These are phyloP conservation scores for Arenaria interpres DNA, from an alignment of 2,113 vertebrate genomes.

Conservation along the genomic window DNA sequence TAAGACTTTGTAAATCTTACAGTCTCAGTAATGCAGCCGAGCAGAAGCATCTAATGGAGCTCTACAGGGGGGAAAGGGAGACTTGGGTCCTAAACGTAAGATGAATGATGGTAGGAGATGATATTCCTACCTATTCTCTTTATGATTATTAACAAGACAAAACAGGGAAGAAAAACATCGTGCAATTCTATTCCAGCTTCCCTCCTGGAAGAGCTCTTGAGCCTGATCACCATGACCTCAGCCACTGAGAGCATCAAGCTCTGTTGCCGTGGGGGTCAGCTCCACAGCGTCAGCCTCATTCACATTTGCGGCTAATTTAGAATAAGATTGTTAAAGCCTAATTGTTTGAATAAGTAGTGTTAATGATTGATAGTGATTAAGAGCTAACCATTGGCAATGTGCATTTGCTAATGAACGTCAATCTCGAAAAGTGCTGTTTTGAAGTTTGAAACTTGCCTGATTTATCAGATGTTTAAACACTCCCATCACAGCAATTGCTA, in stretches of 20 bases:
- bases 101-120: not conserved
- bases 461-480: conserved; percentile 4
- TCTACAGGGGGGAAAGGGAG: not conserved
- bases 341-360: not conserved
- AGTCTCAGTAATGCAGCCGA: not conserved
- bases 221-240: not conserved
- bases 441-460: not conserved
- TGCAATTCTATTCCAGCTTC: not conserved
- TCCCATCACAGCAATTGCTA: not conserved
- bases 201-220: not conserved
- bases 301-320: not conserved
- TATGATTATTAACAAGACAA: not conserved
- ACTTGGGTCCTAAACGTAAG: not conserved
- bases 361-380: conserved; percentile 11
- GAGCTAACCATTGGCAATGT: not conserved
- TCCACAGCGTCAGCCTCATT: not conserved
- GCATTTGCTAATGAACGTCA: conserved; percentile 16
- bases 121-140: not conserved
- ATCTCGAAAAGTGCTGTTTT: not conserved
- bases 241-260: not conserved
- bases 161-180: not conserved
- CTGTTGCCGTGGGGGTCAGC: not conserved
- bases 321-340: not conserved
- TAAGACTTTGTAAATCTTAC: not conserved
- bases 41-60: not conserved